Conservation (phyloP, 2,113 vertebrate genomes). For the Epinephelus lanceolatus region DNA sequence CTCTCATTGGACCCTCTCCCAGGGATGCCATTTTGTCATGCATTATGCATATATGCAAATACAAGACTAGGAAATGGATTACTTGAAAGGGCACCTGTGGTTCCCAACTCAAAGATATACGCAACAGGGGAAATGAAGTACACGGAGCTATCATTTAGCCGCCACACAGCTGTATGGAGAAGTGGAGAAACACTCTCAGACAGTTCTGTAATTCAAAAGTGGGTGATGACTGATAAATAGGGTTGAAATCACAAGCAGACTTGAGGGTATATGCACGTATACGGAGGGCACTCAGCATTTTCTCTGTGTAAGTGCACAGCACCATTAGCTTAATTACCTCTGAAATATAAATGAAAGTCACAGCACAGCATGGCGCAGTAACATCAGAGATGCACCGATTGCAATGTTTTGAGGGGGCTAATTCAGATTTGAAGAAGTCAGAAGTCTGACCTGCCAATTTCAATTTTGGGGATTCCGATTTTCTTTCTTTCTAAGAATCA, state of each 20-base stretch:
- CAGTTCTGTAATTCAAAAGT: conserved; percentile 50
- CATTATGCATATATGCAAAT: conserved; percentile 85
- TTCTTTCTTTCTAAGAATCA: too few species aligned
- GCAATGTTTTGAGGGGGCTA: too few species aligned
- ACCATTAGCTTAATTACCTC: conserved; percentile 45
- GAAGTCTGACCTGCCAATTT: too few species aligned
- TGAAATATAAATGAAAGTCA: conserved; percentile 24
- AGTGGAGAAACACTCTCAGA: conserved; percentile 59
- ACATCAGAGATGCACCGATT: too few species aligned
- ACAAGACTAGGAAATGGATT: conserved; percentile 76
- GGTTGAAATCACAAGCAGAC: conserved; percentile 47
- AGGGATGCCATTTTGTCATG: conserved; percentile 75
- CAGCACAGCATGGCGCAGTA: background rate
- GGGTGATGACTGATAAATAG: conserved; percentile 56
- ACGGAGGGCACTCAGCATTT: conserved; percentile 10
- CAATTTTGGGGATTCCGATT: too few species aligned
- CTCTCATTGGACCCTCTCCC: conserved; percentile 76
- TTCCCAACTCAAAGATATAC: conserved; percentile 72
- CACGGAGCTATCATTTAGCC: conserved; percentile 65
- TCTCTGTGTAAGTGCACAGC: conserved; percentile 12
- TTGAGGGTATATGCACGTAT: conserved; percentile 31
- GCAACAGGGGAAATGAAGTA: conserved; percentile 74
- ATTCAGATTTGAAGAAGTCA: too few species aligned
- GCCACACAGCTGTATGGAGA: conserved; percentile 62
- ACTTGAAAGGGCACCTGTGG: conserved; percentile 79